Percentiles rank a stretch among this genome's conserved stretches.
Evolutionary conservation across 2,113 vertebrate species (phyloP).

Genomic region (Connochaetes taurinus): DNA sequence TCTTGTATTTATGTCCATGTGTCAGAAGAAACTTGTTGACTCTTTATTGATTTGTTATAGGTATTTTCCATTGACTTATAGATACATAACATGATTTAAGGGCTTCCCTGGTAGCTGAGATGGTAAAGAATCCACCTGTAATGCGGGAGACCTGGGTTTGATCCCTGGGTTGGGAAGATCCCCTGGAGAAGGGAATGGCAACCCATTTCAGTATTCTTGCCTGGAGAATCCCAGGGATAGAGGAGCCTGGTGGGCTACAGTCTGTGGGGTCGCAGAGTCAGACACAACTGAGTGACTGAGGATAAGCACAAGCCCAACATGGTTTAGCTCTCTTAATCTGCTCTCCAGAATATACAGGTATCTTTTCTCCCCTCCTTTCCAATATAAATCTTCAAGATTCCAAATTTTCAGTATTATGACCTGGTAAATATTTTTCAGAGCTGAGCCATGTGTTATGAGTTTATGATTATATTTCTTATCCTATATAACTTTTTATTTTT

Average conservation of each 20-base stretch:
- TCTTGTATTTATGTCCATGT: background rate
- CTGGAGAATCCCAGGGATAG: background rate
- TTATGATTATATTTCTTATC: background rate
- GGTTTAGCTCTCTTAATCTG: background rate
- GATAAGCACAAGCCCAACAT: background rate
- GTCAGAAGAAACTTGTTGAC: background rate
- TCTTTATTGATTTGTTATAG: background rate
- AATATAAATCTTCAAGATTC: background rate
- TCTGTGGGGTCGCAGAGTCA: rapidly evolving
- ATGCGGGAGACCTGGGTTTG: background rate
- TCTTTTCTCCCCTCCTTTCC: background rate
- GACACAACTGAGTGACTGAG: background rate
- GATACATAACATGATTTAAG: background rate
- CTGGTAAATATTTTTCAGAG: slow-evolving; percentile 13
- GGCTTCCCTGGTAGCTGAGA: background rate
- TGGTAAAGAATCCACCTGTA: background rate
- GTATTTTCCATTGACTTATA: background rate
- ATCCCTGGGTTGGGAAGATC: background rate
- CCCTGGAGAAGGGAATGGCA: background rate
- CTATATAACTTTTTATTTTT: background rate
- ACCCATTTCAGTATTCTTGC: background rate
- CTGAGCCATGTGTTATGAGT: background rate
- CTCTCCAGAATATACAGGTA: background rate
- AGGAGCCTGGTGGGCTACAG: background rate
- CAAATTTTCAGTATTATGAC: background rate